A percentile compares a stretch with the other conserved stretches of the same genome.
phyloP scores from a whole-genome alignment of 2,888 invertebrate species.

The Serrognathus titanus region DNA sequence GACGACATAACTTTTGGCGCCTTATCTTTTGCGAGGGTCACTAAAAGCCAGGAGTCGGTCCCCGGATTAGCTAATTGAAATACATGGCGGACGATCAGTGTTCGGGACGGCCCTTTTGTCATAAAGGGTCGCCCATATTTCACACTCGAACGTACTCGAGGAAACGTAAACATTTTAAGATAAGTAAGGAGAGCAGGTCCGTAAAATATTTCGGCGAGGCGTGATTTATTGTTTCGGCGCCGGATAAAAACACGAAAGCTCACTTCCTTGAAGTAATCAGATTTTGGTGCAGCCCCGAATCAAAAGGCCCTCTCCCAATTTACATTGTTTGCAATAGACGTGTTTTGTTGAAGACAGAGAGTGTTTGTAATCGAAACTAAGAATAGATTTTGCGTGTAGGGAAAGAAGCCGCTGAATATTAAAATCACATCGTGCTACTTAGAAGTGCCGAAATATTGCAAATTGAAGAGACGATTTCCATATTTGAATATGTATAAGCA shows the following conservation, averaged over 20 bases:
- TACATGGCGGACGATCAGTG: conserved; percentile 21
- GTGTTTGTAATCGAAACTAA: too few species aligned
- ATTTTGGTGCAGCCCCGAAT: neutral
- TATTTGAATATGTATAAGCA: conserved; percentile 35
- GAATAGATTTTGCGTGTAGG: too few species aligned
- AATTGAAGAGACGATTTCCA: conserved; percentile 31
- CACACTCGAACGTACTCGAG: conserved; percentile 17
- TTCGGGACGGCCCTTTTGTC: conserved; percentile 15
- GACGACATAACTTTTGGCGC: conserved; percentile 19
- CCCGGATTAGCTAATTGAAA: conserved; percentile 29
- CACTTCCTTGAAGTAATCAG: conserved; percentile 14
- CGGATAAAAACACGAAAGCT: conserved; percentile 15
- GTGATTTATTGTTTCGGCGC: conserved; percentile 13
- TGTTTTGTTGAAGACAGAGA: too few species aligned
- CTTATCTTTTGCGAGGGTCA: conserved; percentile 23
- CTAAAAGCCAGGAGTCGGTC: conserved; percentile 19
- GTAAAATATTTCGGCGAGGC: conserved; percentile 9
- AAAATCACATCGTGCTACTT: conserved; percentile 29
- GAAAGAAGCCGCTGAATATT: conserved; percentile 26
- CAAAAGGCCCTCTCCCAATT: too few species aligned
- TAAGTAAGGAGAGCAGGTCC: conserved; percentile 16
- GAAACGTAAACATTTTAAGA: conserved; percentile 14
- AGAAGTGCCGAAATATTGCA: conserved; percentile 32
- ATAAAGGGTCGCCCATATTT: conserved; percentile 18
- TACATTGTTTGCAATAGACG: too few species aligned